Conservation (phyloP, 2,797 vertebrate genomes). For the Trachurus trachurus region DNA sequence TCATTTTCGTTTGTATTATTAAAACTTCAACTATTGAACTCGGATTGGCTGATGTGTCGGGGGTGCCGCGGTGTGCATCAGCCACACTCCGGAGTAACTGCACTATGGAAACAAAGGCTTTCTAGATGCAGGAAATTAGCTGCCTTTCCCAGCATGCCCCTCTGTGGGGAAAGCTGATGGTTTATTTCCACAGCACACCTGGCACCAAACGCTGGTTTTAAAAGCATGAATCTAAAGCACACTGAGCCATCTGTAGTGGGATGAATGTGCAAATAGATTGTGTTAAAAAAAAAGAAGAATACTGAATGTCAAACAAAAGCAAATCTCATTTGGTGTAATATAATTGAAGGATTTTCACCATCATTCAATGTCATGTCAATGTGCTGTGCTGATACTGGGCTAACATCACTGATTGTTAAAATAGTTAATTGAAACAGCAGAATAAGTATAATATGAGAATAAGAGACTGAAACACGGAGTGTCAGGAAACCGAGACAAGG, state of each 20-base stretch:
- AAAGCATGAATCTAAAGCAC: background rate
- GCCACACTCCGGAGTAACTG: background rate
- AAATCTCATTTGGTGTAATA: background rate
- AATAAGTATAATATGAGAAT: background rate
- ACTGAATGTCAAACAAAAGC: background rate
- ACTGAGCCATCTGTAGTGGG: background rate
- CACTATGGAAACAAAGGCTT: constrained; percentile 19
- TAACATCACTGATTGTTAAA: background rate
- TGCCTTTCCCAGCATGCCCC: background rate
- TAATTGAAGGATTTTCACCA: background rate
- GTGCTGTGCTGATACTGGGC: background rate
- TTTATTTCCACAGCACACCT: constrained; percentile 6
- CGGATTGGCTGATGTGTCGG: constrained; percentile 20
- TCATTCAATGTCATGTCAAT: background rate
- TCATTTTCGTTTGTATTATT: constrained; percentile 54
- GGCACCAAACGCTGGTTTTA: background rate
- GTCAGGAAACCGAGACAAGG: background rate
- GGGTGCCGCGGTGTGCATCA: constrained; percentile 19
- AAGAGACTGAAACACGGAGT: background rate
- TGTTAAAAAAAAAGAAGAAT: background rate
- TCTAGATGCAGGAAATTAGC: constrained; percentile 1
- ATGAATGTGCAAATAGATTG: background rate
- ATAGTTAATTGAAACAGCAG: background rate
- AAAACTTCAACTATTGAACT: constrained; percentile 58
- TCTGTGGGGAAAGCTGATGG: constrained; percentile 1